These are phyloP conservation scores for Hydroisotoma schaefferi DNA, from an alignment of 2,888 invertebrate species.

Conservation along the genomic window DNA sequence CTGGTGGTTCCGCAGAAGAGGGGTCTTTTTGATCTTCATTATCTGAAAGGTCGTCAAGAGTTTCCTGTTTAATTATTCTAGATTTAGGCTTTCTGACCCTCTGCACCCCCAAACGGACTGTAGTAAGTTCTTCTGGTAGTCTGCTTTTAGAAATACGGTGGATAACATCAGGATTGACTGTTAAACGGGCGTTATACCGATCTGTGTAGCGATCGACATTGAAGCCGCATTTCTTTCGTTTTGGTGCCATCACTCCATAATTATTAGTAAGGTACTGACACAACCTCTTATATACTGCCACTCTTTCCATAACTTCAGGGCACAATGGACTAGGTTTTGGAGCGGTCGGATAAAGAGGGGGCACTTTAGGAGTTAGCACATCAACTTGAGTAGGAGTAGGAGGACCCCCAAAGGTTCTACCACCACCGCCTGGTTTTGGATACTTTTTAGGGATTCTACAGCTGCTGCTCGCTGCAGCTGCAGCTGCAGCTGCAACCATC, in stretches of 20 bases:
- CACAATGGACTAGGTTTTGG: slow-evolving; percentile 24
- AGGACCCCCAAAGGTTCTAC: slow-evolving; percentile 6
- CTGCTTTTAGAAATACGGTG: slow-evolving; percentile 12
- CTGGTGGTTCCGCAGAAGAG: neutral
- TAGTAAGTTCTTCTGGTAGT: slow-evolving; percentile 20
- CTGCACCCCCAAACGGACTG: neutral
- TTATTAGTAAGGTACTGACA: slow-evolving; percentile 36
- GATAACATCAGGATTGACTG: slow-evolving; percentile 47
- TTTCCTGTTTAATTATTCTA: slow-evolving; percentile 24
- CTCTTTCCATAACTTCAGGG: slow-evolving; percentile 8
- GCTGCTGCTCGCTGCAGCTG: neutral
- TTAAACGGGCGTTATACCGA: slow-evolving; percentile 51
- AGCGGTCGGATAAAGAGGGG: slow-evolving; percentile 38
- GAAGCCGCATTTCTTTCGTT: slow-evolving; percentile 20
- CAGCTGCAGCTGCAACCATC: too few relatives aligned
- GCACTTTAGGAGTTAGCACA: slow-evolving; percentile 22
- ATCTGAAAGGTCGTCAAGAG: slow-evolving; percentile 21
- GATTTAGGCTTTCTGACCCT: neutral
- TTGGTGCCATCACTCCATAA: slow-evolving; percentile 16
- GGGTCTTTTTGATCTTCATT: slow-evolving; percentile 43
- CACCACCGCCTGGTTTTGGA: slow-evolving; percentile 9
- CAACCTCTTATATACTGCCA: slow-evolving; percentile 27
- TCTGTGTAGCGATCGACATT: slow-evolving; percentile 54
- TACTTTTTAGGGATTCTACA: neutral
- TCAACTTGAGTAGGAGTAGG: slow-evolving; percentile 9